A percentile compares a stretch with the other conserved stretches of the same genome.
Evolutionary conservation across 2,113 vertebrate species (phyloP).

Genomic region (mouse (Mus musculus)): GRCm39 chr19:14161501-14162000

Average conservation of each 20-base stretch:
- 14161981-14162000: not conserved
- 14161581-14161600: not conserved
- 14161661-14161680: not conserved
- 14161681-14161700: not conserved
- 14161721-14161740: not conserved
- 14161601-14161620: not conserved
- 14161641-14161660: not conserved
- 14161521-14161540: not conserved
- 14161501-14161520: not conserved
- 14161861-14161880: not conserved
- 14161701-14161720: not conserved
- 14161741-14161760: not conserved
- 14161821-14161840: not conserved
- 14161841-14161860: not conserved
- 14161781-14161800: not conserved
- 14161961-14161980: not conserved
- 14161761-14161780: too few species aligned
- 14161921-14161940: not conserved
- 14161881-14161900: not conserved
- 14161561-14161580: not conserved
- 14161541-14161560: not conserved
- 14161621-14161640: not conserved
- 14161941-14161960: not conserved
- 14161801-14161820: not conserved
- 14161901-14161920: not conserved